Conservation (phyloP, 1,140 invertebrate species). For the Copidosoma floridanum region DNA sequence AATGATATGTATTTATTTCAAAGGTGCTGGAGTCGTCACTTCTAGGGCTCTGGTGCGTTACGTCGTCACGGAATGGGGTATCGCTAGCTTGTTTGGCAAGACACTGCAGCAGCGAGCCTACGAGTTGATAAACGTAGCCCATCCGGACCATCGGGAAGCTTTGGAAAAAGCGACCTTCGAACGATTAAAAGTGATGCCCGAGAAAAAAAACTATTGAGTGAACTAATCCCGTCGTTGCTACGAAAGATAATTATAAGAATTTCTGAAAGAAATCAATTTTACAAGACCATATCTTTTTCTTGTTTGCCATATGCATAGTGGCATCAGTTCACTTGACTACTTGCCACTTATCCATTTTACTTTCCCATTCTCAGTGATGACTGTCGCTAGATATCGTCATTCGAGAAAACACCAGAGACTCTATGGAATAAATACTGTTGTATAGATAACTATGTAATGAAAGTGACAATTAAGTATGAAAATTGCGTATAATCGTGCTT, state of each 20-base stretch:
- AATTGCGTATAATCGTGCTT: too few species aligned
- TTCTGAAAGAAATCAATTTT: too few species aligned
- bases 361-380: background rate
- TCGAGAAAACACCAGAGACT: too few species aligned
- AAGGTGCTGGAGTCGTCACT: slow-evolving; percentile 92
- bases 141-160: slow-evolving; percentile 83
- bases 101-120: slow-evolving; percentile 85
- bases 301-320: background rate
- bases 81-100: slow-evolving; percentile 91
- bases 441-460: too few species aligned
- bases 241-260: slow-evolving; percentile 3
- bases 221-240: background rate
- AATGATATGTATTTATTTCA: slow-evolving; percentile 11
- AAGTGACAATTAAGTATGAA: too few species aligned
- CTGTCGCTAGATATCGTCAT: too few species aligned
- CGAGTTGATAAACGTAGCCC: slow-evolving; percentile 86
- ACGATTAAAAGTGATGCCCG: slow-evolving; percentile 85
- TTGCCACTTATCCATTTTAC: slow-evolving; percentile 1
- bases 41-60: slow-evolving; percentile 90
- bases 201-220: slow-evolving; percentile 21
- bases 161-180: slow-evolving; percentile 90
- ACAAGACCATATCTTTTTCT: slow-evolving; percentile 5
- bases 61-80: slow-evolving; percentile 91
- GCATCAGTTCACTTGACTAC: background rate
- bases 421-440: too few species aligned